These are phyloP conservation scores for Ferdinandea cuprea DNA, from an alignment of 2,888 invertebrate species.

Conservation along the genomic window DNA sequence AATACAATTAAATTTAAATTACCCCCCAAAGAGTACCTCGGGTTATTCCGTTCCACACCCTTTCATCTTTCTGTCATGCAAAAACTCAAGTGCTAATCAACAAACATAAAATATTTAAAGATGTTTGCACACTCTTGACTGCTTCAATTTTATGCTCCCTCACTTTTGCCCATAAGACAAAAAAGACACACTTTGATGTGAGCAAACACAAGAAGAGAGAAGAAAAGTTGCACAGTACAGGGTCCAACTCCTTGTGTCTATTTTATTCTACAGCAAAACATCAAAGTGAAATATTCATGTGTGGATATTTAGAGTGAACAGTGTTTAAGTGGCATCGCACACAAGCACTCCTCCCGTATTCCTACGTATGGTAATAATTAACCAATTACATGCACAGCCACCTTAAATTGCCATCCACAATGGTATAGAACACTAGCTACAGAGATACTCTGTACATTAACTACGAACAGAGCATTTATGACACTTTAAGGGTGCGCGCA, in stretches of 20 bases:
- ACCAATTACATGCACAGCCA: constrained; percentile 70
- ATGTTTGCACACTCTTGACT: constrained; percentile 56
- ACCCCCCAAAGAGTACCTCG: neutral
- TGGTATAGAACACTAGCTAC: constrained; percentile 1
- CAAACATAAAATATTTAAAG: constrained; percentile 67
- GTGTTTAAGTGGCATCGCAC: constrained; percentile 37
- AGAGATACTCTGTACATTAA: constrained; percentile 11
- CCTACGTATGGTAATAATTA: constrained; percentile 60
- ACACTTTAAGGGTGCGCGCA: constrained; percentile 24
- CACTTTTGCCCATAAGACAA: neutral
- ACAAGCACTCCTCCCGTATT: constrained; percentile 16
- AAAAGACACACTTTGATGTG: constrained; percentile 47
- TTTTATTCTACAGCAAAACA: constrained; percentile 29
- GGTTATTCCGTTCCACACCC: neutral
- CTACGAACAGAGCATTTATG: constrained; percentile 3
- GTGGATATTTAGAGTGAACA: constrained; percentile 3
- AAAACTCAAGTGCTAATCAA: constrained; percentile 65
- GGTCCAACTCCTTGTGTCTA: constrained; percentile 14
- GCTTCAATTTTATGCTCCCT: constrained; percentile 38
- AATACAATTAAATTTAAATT: constrained; percentile 34
- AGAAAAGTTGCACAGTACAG: constrained; percentile 15
- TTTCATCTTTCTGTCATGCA: constrained; percentile 33
- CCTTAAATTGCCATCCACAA: constrained; percentile 59
- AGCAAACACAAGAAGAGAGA: constrained; percentile 22
- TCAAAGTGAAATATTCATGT: constrained; percentile 56